Evolutionary conservation across 2,113 vertebrate genomes (phyloP).

Genomic region (Anguilla japonica): DNA sequence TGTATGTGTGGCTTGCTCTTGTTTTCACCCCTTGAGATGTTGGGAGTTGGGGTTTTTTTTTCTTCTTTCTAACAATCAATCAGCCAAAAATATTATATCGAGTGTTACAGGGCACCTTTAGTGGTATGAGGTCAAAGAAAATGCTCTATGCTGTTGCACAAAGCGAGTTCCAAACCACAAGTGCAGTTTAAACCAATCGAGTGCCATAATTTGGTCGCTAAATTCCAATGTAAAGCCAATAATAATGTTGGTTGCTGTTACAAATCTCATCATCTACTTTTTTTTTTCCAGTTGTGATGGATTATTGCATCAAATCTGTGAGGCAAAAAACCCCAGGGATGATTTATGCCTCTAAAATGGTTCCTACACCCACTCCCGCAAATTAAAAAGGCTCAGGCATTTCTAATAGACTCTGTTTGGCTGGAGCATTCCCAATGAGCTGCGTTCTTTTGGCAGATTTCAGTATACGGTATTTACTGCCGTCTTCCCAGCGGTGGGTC

Average conservation of each 20-base stretch:
- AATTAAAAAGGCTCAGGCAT: slow-evolving; percentile 46
- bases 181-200: neutral
- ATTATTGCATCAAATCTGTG: slow-evolving; percentile 29
- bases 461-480: slow-evolving; percentile 21
- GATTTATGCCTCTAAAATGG: slow-evolving; percentile 51
- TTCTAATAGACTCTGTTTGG: slow-evolving; percentile 51
- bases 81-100: neutral
- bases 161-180: neutral
- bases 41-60: neutral
- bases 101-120: slow-evolving; percentile 2
- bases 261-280: slow-evolving; percentile 30
- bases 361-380: slow-evolving; percentile 45
- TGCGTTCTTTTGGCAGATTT: slow-evolving; percentile 40
- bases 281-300: slow-evolving; percentile 32
- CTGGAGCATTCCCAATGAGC: slow-evolving; percentile 49
- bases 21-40: neutral
- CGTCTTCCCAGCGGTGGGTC: neutral
- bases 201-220: neutral
- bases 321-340: slow-evolving; percentile 43
- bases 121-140: neutral
- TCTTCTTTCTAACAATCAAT: neutral
- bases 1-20: neutral
- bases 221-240: neutral
- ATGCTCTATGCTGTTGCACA: neutral
- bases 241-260: neutral